Base-by-base conservation (phyloP, 2,888 invertebrate genomes). In the Amphipoea oculea region DNA sequence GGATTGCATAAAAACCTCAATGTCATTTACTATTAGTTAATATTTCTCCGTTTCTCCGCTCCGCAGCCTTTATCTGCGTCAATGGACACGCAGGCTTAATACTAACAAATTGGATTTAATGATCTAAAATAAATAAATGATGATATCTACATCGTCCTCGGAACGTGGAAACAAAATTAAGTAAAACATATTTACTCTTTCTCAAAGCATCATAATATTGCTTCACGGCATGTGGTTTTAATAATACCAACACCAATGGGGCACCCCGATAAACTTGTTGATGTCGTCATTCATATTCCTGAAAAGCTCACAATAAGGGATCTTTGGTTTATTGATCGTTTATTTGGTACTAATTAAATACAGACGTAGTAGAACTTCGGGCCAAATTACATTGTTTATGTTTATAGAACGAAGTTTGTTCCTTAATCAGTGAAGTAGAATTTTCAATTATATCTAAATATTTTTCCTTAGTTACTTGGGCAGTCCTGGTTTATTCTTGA, bases 281-380 rank as follows among this genome's bases (percentile, higher is more conserved):
- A 57, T 70, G 69, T 23, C 36, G 36, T 51, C 54, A 36, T 51
- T 70, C 20, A 29, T 70, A 70, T 57, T 70, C 57, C 57, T 54
- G 36, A 36, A 29, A 36, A 23, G 23, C 36, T 70, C 36, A 36
- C 54, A 36, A 36, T 4, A 48, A 36, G 1, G 57, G 11, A 70
- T 54, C 57, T 23, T 70, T 54, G 14, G 70, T 70, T 70, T 57
- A 70, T 70, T 23, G 36, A 36, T 70, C 23, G 36, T 36, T 23
- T 70, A 70, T 57, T 70, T 36, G 23, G 36, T 14, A 23, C 9
- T 14, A 9, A 54, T 70, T 51, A 70, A 57, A 9, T 54, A 57
- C 54, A 54, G 23, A 23, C 54, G 36, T 9, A 57, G 23, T 36
- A 70, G 54, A 54, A 54, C 2, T 69, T 51, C 7, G 14, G 54